Evolutionary conservation across 2,113 vertebrate species (phyloP), one percentile per base, ranked within the genome.

Genomic region (Pseudois nayaur): DNA sequence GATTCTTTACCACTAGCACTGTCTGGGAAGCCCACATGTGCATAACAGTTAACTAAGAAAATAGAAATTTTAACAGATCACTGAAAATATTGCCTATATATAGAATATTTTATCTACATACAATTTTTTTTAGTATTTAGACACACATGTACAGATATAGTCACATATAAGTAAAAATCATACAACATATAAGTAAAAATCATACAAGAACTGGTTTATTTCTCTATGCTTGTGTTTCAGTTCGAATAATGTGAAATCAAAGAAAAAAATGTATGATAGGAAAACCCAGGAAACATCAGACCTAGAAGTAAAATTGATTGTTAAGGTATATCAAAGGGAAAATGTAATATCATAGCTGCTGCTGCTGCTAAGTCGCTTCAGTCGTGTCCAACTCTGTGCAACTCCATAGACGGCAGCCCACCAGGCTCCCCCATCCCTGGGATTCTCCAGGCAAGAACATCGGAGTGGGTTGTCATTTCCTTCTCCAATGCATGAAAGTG

Each of bases 201-300:
- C n/a, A 59, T 16, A 54, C 21, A 40, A 55, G 15, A 33, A 45
- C 23, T 81, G 12, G 48, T 25, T 83, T 6, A 90, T 67, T 55
- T 83, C 21, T 87, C 59, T n/a, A 2, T 71, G 23, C 40, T 74
- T 79, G 29, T 11, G 3, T 57, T 89, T 95, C 45, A 59, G 15
- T 52, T 93, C 54, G 95, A 86, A 86, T 76, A 33, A 64, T 15
- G 10, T 62, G 7, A 89, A 59, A 40, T 89, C 23, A 79, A 54
- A 82, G 4, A 76, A 81, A 81, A 84, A 21, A 71, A 87, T 52
- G 5, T 86, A 11, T 40, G 16, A 88, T 55, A 71, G 13, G 55
- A 79, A 89, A 95, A 17, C 62, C 17, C 36, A 91, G 87, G 62
- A 93, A 94, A 27, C 45, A 43, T 40, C 23, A 89, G 64, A 54